Evolutionary conservation across 2,888 invertebrate species (phyloP).

Genomic region (Ochropleura leucogaster): DNA sequence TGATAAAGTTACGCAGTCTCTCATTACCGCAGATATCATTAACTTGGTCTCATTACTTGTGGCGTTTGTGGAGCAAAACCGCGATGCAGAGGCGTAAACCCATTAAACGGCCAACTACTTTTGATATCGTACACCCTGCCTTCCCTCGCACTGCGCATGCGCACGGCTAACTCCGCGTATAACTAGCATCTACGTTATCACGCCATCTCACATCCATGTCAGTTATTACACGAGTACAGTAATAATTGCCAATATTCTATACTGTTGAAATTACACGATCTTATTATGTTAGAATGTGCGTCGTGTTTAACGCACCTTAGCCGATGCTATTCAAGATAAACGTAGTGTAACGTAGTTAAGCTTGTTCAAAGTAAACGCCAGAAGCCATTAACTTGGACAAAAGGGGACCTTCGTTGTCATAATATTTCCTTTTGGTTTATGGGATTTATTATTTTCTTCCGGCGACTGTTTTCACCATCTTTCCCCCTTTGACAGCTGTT

Average conservation of each 20-base stretch:
- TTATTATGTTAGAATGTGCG: slow-evolving; percentile 56
- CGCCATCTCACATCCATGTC: slow-evolving; percentile 50
- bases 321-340: slow-evolving; percentile 51
- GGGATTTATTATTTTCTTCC: slow-evolving; percentile 74
- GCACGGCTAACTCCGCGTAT: slow-evolving; percentile 57
- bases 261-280: slow-evolving; percentile 48
- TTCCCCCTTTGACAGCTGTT: slow-evolving; percentile 73
- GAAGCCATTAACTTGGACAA: slow-evolving; percentile 49
- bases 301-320: slow-evolving; percentile 47
- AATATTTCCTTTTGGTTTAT: slow-evolving; percentile 72
- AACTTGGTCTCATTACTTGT: slow-evolving; percentile 75
- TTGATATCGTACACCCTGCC: slow-evolving; percentile 66
- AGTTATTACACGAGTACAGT: slow-evolving; percentile 54
- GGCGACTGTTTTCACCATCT: slow-evolving; percentile 71
- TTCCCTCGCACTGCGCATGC: slow-evolving; percentile 37
- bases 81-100: slow-evolving; percentile 60
- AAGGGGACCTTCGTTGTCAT: slow-evolving; percentile 57
- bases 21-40: slow-evolving; percentile 83
- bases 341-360: slow-evolving; percentile 27
- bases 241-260: slow-evolving; percentile 61
- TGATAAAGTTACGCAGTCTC: slow-evolving; percentile 85
- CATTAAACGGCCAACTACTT: slow-evolving; percentile 62
- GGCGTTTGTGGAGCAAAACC: slow-evolving; percentile 76
- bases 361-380: slow-evolving; percentile 23
- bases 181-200: slow-evolving; percentile 54